Conservation (phyloP, 2,113 vertebrate genomes). For the Lipophrys pholis region DNA sequence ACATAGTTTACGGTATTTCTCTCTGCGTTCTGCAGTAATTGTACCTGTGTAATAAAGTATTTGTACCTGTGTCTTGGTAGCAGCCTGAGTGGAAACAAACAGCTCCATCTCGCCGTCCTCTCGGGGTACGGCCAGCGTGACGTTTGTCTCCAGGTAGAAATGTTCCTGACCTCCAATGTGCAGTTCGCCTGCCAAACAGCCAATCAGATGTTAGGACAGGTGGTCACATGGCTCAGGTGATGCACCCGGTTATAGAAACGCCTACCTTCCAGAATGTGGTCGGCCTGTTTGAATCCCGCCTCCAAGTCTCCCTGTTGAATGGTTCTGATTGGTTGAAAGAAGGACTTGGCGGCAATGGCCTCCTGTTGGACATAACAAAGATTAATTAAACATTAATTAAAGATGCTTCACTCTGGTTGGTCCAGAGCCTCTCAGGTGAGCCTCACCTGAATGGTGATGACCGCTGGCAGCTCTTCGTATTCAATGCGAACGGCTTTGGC, state of each 20-base stretch:
- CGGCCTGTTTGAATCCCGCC: conserved; percentile 91
- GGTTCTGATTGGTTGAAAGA: conserved; percentile 84
- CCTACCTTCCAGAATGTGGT: conserved; percentile 91
- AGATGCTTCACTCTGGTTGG: not conserved
- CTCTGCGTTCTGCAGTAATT: not conserved
- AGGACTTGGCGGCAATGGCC: conserved; percentile 91
- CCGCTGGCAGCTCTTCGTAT: conserved; percentile 89
- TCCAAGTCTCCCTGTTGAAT: conserved; percentile 90
- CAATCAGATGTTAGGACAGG: not conserved
- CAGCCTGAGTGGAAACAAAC: conserved; percentile 91
- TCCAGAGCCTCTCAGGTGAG: not conserved
- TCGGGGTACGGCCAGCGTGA: conserved; percentile 90
- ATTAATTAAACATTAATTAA: no score
- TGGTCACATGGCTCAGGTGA: not conserved
- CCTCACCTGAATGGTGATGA: conserved; percentile 92
- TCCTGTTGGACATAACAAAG: conserved; percentile 81
- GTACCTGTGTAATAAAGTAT: not conserved
- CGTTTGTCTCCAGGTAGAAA: conserved; percentile 97
- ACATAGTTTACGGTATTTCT: no score
- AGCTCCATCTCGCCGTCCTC: conserved; percentile 96
- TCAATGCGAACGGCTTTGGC: conserved; percentile 88
- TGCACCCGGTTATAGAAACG: not conserved
- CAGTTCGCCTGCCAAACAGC: conserved; percentile 86
- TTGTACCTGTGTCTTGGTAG: conserved; percentile 63
- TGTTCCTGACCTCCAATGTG: conserved; percentile 96